Evolutionary conservation across 1,140 invertebrate genomes (phyloP), one percentile per base, ranked within the genome.

Genomic region (Oppia nitens): DNA sequence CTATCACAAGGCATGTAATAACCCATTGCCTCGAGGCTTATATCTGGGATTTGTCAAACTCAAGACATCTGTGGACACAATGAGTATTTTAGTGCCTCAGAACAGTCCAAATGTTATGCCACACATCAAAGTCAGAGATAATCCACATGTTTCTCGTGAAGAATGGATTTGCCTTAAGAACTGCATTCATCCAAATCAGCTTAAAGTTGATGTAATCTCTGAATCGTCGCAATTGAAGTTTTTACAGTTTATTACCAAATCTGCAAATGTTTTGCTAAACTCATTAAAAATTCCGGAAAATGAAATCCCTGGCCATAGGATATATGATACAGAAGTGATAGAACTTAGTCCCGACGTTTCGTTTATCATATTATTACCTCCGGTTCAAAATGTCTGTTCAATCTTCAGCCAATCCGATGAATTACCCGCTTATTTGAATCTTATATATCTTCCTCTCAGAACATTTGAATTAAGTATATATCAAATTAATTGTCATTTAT

Each of bases 31-130:
- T 0, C 81, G 81, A 53, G 93, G 94, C 0, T 75, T 98, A 4
- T 97, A 98, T 71, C 73, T 97, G 59, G 88, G 90, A 21, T 98
- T 95, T 72, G 74, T 97, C 48, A 95, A 97, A 70, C 82, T 96
- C 76, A 87, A 91, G 66, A 93, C 86, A 65, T 92, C 89, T 4
- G 85, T 96, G 53, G 92, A 97, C 71, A 79, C 87, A 2, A 86
- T 97, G 32, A 82, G 90, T 66, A 82, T 97, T n/a, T 80, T 96
- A 1, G 91, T 95, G 20, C 85, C 89, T 0, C 77, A 84, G 29
- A 84, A 87, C 67, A 81, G 83, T 0, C 93, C 93, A 11, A 96
- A 94, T 72, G 84, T 94, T 61, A 76, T 95, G 62, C 93, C 92
- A 2, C 85, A 92, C 72, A 83, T 82, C 59, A 88, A 91, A 71